Percentiles rank a stretch among this genome's conserved stretches.
phyloP scores from a whole-genome alignment of 2,888 invertebrate species.

The Scaptomyza caliginosa region DNA sequence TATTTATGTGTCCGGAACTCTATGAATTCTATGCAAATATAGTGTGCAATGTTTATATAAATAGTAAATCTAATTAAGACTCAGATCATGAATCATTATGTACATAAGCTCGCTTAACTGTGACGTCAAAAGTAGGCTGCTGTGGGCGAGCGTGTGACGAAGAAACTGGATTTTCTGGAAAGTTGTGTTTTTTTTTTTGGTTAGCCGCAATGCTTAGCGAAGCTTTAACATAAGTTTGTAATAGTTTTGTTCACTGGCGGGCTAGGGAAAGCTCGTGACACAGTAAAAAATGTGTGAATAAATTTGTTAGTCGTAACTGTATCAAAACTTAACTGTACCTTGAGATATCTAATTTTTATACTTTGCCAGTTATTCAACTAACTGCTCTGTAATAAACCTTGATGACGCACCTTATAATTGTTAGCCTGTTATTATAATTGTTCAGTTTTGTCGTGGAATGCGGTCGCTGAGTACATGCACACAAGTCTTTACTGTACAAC shows the following conservation, averaged over 20 bases:
- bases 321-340: slow-evolving; percentile 59
- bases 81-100: slow-evolving; percentile 53
- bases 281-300: slow-evolving; percentile 55
- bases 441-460: slow-evolving; percentile 20
- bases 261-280: slow-evolving; percentile 48
- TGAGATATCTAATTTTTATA: slow-evolving; percentile 11
- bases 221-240: slow-evolving; percentile 6
- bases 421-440: slow-evolving; percentile 29
- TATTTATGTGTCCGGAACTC: background rate
- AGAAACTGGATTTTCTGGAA: slow-evolving; percentile 35
- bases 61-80: slow-evolving; percentile 37
- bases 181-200: slow-evolving; percentile 33
- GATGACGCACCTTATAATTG: slow-evolving; percentile 57
- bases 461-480: slow-evolving; percentile 2
- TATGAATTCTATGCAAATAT: slow-evolving; percentile 3
- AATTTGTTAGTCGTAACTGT: slow-evolving; percentile 17
- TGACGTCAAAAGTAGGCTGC: slow-evolving; percentile 58
- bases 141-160: slow-evolving; percentile 2
- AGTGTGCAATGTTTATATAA: slow-evolving; percentile 24
- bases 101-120: slow-evolving; percentile 11
- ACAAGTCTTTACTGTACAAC: slow-evolving; percentile 32
- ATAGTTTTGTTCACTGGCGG: background rate
- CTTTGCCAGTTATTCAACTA: slow-evolving; percentile 11
- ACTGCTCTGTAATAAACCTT: slow-evolving; percentile 42
- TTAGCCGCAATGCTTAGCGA: slow-evolving; percentile 23